Percentiles rank a stretch among this genome's conserved stretches.
phyloP scores from a whole-genome alignment of 2,888 invertebrate species.

The Meganola albula region DNA sequence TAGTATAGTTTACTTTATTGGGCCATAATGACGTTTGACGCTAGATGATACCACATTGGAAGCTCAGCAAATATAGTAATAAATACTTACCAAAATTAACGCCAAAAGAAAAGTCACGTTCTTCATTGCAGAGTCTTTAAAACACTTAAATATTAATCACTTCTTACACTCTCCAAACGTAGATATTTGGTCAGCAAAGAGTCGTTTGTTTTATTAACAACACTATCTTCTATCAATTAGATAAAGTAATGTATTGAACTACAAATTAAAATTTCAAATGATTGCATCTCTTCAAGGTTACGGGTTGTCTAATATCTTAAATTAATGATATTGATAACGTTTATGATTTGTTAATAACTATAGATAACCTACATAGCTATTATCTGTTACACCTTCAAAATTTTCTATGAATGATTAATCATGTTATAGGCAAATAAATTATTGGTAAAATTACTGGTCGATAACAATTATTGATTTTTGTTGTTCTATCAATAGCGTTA shows the following conservation, averaged over 20 bases:
- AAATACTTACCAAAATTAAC: slow-evolving; percentile 49
- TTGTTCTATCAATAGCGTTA: too few species aligned
- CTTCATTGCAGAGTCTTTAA: slow-evolving; percentile 42
- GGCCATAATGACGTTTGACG: too few species aligned
- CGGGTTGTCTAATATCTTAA: slow-evolving; percentile 26
- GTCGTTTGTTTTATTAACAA: slow-evolving; percentile 32
- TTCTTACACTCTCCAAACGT: slow-evolving; percentile 57
- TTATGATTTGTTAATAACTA: slow-evolving; percentile 38
- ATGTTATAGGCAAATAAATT: slow-evolving; percentile 15
- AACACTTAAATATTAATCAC: slow-evolving; percentile 29
- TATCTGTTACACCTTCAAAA: slow-evolving; percentile 23
- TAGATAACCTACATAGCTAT: slow-evolving; percentile 43
- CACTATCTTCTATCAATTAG: slow-evolving; percentile 30
- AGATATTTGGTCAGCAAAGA: slow-evolving; percentile 57
- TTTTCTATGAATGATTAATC: slow-evolving; percentile 13
- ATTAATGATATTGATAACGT: slow-evolving; percentile 33
- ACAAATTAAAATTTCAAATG: slow-evolving; percentile 26
- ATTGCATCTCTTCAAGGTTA: slow-evolving; percentile 33
- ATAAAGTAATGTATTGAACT: slow-evolving; percentile 32
- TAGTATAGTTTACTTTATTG: too few species aligned
- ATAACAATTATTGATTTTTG: too few species aligned
- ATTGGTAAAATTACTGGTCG: too few species aligned
- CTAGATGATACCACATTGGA: too few species aligned
- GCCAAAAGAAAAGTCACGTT: slow-evolving; percentile 29
- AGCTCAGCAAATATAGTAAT: too few species aligned